Evolutionary conservation across 2,797 vertebrate species (phyloP), one percentile per base, ranked within the genome.

Genomic region (Lindbergichthys nudifrons): DNA sequence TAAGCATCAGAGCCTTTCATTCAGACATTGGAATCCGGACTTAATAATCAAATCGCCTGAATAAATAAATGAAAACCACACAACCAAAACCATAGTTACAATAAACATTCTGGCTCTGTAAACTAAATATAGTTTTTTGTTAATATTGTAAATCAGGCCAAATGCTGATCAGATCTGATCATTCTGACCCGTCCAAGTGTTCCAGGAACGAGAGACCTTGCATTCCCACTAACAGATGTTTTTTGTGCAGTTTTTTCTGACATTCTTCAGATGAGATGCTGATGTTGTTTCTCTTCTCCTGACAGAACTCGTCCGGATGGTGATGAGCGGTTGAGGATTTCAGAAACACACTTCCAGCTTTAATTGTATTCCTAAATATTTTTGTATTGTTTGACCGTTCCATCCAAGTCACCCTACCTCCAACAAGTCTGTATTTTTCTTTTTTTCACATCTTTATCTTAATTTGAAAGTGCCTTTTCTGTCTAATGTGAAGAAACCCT

Each of bases 291-390:
- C 73, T 77, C 51, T 15, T 77, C 26, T 80, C 45, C 32, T 36
- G 13, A 39, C 91, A 95, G 94, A 95, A 84, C 94, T 95, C 0
- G 93, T 95, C 77, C 90, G 93, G 83, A 93, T 94, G 94, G 94
- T 95, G 80, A 94, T 95, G 94, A 95, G 89, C 1, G 93, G 93
- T 67, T 95, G 88, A 95, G 82, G 73, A 77, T 66, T 68, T 83
- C 70, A 59, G 62, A 80, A 56, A 63, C 70, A 61, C 82, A 56
- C 74, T 69, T 87, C 79, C 57, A 71, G 53, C 73, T 85, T 88
- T 74, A 52, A 81, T 60, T 80, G 72, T 52, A 81, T 60, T 77
- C 57, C 48, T 30, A 10, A 45, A 65, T 80, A 9, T 73, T 79
- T 79, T 74, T 88, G 21, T 84, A 50, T 80, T 73, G 41, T 86